These are phyloP conservation scores for Stegophylla sp. DNA, from an alignment of 2,888 invertebrate species.

Conservation along the genomic window DNA sequence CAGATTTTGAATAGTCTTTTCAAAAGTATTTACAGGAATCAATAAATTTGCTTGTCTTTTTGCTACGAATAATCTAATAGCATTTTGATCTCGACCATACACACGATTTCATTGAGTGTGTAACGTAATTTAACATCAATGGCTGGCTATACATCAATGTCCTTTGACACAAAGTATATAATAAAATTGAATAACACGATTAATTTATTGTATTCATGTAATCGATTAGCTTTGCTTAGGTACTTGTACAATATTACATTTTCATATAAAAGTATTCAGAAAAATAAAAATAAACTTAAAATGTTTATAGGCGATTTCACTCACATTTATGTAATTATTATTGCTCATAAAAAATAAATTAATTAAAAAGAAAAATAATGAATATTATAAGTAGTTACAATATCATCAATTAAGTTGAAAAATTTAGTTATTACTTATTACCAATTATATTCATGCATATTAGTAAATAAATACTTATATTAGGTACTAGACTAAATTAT, in stretches of 20 bases:
- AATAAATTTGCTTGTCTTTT: constrained; percentile 54
- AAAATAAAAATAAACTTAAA: background rate
- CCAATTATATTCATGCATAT: too few relatives aligned
- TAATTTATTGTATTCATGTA: constrained; percentile 27
- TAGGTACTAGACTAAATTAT: too few relatives aligned
- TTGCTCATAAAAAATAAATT: too few relatives aligned
- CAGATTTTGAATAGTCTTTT: constrained; percentile 42
- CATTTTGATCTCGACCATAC: constrained; percentile 40
- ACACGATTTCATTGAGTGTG: constrained; percentile 48
- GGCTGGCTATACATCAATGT: constrained; percentile 45
- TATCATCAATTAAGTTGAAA: too few relatives aligned
- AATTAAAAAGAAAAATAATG: too few relatives aligned
- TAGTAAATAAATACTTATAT: too few relatives aligned
- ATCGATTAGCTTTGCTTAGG: constrained; percentile 38
- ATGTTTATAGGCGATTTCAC: too few relatives aligned
- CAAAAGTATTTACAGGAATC: background rate
- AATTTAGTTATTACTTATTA: too few relatives aligned
- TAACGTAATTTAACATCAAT: constrained; percentile 37
- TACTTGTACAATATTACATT: background rate
- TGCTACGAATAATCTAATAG: constrained; percentile 38
- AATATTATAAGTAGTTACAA: too few relatives aligned
- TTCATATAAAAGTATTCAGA: background rate
- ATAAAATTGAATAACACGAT: constrained; percentile 35
- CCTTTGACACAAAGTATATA: constrained; percentile 48
- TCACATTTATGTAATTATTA: too few relatives aligned